phyloP scores from a whole-genome alignment of 1,140 invertebrate genomes.

The Drosophila teissieri region DNA sequence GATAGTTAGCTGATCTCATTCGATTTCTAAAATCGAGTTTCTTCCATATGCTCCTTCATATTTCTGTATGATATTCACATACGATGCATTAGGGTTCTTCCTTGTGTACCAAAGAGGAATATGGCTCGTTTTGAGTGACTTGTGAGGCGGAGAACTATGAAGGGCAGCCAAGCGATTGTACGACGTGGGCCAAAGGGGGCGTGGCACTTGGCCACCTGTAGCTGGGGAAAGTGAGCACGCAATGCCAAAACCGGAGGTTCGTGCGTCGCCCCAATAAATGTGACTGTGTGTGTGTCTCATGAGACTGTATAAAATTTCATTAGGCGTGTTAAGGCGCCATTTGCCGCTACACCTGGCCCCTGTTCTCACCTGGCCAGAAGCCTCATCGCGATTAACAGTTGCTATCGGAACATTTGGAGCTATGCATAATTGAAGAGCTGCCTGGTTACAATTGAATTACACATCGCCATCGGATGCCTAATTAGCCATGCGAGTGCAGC shows the following conservation, averaged over 20 bases:
- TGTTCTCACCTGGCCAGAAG: background rate
- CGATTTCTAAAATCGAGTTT: background rate
- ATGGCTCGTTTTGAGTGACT: constrained; percentile 7
- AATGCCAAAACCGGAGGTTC: constrained; percentile 36
- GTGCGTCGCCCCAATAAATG: constrained; percentile 75
- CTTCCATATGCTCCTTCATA: no score
- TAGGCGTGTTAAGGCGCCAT: constrained; percentile 75
- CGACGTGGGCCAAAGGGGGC: constrained; percentile 4
- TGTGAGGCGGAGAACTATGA: constrained; percentile 21
- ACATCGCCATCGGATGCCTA: constrained; percentile 27
- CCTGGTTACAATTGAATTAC: constrained; percentile 63
- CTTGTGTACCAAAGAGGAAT: background rate
- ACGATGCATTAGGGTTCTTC: background rate
- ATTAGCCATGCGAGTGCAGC: constrained; percentile 50
- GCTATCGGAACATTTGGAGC: constrained; percentile 50
- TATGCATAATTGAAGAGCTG: constrained; percentile 69
- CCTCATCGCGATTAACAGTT: constrained; percentile 36
- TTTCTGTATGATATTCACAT: no score
- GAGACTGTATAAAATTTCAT: constrained; percentile 79
- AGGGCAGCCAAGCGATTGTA: constrained; percentile 29
- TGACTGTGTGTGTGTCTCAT: constrained; percentile 40
- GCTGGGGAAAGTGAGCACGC: constrained; percentile 41
- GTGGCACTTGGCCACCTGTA: constrained; percentile 54
- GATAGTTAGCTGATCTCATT: background rate
- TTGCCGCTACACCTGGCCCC: constrained; percentile 37